A percentile compares a stretch with the other conserved stretches of the same genome.
Evolutionary conservation across 2,888 invertebrate species (phyloP).

Genomic region (Lissonota sp.): DNA sequence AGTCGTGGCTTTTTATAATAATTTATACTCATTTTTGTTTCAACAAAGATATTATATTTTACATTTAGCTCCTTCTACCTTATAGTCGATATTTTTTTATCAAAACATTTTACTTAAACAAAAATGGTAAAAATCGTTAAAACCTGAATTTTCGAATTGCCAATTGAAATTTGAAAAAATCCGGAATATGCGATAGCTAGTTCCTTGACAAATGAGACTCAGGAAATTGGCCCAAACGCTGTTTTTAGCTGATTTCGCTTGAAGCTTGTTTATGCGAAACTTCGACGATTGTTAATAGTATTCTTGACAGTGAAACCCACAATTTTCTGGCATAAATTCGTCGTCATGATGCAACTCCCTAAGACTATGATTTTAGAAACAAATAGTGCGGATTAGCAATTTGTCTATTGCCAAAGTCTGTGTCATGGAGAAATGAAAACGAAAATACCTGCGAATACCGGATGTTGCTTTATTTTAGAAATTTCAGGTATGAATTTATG

Average conservation of each 20-base stretch:
- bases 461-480: too few species aligned
- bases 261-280: not conserved
- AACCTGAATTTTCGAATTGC: not conserved
- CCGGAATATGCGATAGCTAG: too few species aligned
- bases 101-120: too few species aligned
- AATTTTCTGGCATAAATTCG: not conserved
- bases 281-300: not conserved
- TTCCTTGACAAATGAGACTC: conserved; percentile 27
- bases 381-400: too few species aligned
- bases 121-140: too few species aligned
- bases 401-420: too few species aligned
- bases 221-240: conserved; percentile 55
- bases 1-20: conserved; percentile 46
- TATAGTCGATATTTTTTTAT: too few species aligned
- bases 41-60: too few species aligned
- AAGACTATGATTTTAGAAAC: not conserved
- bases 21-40: conserved; percentile 54
- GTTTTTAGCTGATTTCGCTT: conserved; percentile 45
- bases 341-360: not conserved
- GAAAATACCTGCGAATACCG: too few species aligned
- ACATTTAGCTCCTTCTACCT: too few species aligned
- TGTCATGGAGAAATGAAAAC: too few species aligned
- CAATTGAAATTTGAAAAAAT: not conserved
- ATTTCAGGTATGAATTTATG: too few species aligned
- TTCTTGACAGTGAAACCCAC: not conserved